Evolutionary conservation across 1,140 invertebrate genomes (phyloP).

Genomic region (Meloidogyne floridensis): DNA sequence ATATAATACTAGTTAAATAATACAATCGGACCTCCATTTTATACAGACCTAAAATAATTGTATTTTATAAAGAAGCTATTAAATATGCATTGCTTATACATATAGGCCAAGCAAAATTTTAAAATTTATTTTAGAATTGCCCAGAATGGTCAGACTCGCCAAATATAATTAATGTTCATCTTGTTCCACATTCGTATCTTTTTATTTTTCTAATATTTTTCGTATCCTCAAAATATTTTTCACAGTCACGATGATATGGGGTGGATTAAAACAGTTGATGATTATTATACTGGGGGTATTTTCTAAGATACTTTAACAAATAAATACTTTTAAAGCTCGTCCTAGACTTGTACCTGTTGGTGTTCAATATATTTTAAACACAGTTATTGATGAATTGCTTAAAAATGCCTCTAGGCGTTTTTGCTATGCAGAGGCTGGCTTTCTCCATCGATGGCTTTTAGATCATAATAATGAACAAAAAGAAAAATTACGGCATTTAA

Average conservation of each 20-base stretch:
- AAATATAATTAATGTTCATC: conserved; percentile 26
- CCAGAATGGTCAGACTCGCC: conserved; percentile 24
- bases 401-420: conserved; percentile 48
- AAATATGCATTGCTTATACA: too few species aligned
- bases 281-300: conserved; percentile 80
- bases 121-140: conserved; percentile 25
- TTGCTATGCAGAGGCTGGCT: conserved; percentile 74
- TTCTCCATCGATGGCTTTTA: conserved; percentile 88
- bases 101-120: neutral
- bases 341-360: conserved; percentile 53
- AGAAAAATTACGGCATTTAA: conserved; percentile 66
- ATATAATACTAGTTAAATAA: too few species aligned
- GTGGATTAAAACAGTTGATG: conserved; percentile 72
- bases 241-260: conserved; percentile 36
- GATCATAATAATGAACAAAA: conserved; percentile 72
- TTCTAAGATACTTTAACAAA: neutral
- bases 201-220: neutral
- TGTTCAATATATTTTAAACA: conserved; percentile 65
- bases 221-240: neutral
- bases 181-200: conserved; percentile 18
- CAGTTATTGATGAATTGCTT: conserved; percentile 58
- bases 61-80: too few species aligned
- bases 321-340: conserved; percentile 26
- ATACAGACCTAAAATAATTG: too few species aligned
- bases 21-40: too few species aligned